phyloP scores from a whole-genome alignment of 2,797 vertebrate genomes.

The Acrossocheilus wenchowensis region DNA sequence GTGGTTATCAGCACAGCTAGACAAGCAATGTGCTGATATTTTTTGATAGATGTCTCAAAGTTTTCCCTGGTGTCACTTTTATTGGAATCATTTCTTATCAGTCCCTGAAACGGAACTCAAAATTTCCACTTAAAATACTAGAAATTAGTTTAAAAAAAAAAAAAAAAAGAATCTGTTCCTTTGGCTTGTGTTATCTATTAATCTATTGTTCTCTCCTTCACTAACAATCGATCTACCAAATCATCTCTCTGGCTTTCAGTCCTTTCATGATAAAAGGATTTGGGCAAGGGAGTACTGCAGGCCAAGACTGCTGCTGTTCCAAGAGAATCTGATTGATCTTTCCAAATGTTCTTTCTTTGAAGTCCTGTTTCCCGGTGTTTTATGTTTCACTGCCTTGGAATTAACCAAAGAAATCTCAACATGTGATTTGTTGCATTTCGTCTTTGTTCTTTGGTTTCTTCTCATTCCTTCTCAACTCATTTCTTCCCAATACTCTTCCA shows the following conservation, averaged over 20 bases:
- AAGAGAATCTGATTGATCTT: slow-evolving; percentile 27
- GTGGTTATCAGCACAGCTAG: background rate
- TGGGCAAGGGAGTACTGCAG: slow-evolving; percentile 2
- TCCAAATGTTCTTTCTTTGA: slow-evolving; percentile 31
- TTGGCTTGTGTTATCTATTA: background rate
- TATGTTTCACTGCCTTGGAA: slow-evolving; percentile 2
- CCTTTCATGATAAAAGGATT: slow-evolving; percentile 28
- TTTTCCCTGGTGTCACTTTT: background rate
- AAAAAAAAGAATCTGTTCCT: background rate
- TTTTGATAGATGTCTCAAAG: background rate
- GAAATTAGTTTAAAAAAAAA: background rate
- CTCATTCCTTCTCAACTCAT: background rate
- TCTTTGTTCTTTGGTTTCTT: slow-evolving; percentile 19
- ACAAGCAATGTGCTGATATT: background rate
- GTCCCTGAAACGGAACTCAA: background rate
- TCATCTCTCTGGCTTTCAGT: slow-evolving; percentile 20
- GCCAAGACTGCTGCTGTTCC: slow-evolving; percentile 28
- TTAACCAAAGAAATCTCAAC: slow-evolving; percentile 6
- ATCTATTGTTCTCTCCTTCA: slow-evolving; percentile 4
- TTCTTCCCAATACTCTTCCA: slow-evolving; percentile 7
- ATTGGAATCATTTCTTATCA: background rate
- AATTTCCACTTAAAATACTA: slow-evolving; percentile 5
- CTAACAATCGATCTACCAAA: slow-evolving; percentile 7
- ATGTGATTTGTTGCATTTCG: slow-evolving; percentile 11
- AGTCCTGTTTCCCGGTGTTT: slow-evolving; percentile 16